These are phyloP conservation scores for Chrysocyon brachyurus DNA, from an alignment of 2,797 vertebrate species.

Conservation along the genomic window DNA sequence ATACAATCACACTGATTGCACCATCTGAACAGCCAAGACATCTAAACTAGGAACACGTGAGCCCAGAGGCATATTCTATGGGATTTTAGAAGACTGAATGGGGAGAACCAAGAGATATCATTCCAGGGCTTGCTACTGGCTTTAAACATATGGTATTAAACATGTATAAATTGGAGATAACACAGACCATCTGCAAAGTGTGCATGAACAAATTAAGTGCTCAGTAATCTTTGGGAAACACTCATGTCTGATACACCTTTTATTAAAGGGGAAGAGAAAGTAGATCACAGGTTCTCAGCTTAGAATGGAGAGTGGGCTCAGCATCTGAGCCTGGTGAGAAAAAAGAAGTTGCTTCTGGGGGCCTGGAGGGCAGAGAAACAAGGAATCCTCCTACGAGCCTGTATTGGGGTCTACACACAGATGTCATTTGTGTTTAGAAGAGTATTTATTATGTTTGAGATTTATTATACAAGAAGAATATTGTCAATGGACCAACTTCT, in stretches of 20 bases:
- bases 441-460: neutral
- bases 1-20: neutral
- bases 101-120: neutral
- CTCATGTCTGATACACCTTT: neutral
- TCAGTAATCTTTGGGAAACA: conserved; percentile 3
- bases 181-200: neutral
- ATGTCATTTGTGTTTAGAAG: neutral
- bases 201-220: neutral
- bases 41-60: neutral
- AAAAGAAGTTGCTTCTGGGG: neutral
- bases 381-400: neutral
- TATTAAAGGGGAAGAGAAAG: conserved; percentile 11
- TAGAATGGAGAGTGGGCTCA: neutral
- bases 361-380: neutral
- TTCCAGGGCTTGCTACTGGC: neutral
- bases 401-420: neutral
- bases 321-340: neutral
- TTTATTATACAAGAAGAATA: neutral
- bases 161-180: neutral
- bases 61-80: neutral
- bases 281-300: neutral
- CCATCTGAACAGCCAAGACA: neutral
- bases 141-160: neutral
- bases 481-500: neutral
- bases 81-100: neutral